Conservation (phyloP, 2,113 vertebrate species). For the Ploceus nigricollis region DNA sequence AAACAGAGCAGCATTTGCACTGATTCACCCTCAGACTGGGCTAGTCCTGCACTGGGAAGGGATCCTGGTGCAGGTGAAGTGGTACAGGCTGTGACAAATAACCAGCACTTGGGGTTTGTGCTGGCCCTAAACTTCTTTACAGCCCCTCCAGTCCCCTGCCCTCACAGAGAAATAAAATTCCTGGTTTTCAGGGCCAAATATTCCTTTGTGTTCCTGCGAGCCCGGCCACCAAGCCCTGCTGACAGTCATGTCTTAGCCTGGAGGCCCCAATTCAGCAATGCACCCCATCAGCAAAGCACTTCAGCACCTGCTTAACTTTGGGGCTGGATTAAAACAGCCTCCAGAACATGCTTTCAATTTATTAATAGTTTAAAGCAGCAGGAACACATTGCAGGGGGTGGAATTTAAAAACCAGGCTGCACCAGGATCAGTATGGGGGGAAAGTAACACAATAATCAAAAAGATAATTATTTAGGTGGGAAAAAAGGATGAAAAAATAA, state of each 20-base stretch:
- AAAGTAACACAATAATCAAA: background rate
- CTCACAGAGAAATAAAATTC: background rate
- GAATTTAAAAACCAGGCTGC: background rate
- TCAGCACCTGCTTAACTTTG: constrained; percentile 47
- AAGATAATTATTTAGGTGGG: background rate
- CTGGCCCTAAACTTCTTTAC: background rate
- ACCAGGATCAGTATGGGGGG: background rate
- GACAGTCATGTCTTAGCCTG: background rate
- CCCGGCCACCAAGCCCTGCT: background rate
- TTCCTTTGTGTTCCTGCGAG: rapidly evolving
- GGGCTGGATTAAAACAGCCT: background rate
- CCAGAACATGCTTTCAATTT: constrained; percentile 19
- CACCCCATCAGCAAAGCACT: constrained; percentile 7
- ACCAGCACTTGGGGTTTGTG: rapidly evolving
- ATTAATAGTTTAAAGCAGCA: constrained; percentile 16
- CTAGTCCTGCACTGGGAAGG: background rate
- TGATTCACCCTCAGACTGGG: background rate
- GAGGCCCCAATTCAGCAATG: background rate
- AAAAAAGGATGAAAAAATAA: background rate
- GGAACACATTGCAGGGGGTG: background rate
- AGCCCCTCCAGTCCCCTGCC: background rate
- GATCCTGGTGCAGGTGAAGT: rapidly evolving
- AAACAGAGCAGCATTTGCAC: rapidly evolving
- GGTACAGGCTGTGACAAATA: rapidly evolving
- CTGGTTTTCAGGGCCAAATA: background rate